A percentile compares a stretch with the other conserved stretches of the same genome.
Conservation (phyloP, 2,797 vertebrate genomes). For the Diplodus sargus region DNA sequence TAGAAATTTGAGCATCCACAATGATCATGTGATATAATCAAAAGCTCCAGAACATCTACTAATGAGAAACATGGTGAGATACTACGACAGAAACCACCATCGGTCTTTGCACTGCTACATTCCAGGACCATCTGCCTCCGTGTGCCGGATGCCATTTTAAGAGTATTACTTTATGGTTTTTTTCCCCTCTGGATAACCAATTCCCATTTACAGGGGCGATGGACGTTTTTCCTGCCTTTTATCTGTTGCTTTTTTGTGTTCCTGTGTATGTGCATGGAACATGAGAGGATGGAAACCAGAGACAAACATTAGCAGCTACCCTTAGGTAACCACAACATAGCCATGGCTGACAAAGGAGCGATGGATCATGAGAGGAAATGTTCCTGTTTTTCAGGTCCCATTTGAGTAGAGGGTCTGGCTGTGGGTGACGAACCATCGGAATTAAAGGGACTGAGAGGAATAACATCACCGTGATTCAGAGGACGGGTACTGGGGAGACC, state of each 20-base stretch:
- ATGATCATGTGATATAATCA: neutral
- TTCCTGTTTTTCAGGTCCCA: conserved; percentile 62
- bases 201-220: conserved; percentile 40
- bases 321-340: conserved; percentile 77
- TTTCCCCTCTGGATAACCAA: conserved; percentile 52
- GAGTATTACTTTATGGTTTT: conserved; percentile 45
- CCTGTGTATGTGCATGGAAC: conserved; percentile 64
- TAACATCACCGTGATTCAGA: conserved; percentile 28
- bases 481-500: conserved; percentile 16
- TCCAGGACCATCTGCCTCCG: conserved; percentile 31
- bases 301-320: conserved; percentile 64
- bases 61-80: neutral
- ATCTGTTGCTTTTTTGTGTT: conserved; percentile 59
- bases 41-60: neutral
- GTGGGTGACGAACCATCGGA: conserved; percentile 21
- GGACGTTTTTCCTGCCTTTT: conserved; percentile 66
- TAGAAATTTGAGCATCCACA: neutral
- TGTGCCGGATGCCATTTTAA: conserved; percentile 32
- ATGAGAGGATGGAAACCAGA: conserved; percentile 67
- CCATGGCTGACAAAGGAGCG: conserved; percentile 60
- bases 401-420: conserved; percentile 38
- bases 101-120: neutral
- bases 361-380: conserved; percentile 68
- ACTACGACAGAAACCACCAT: conserved; percentile 1
- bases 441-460: conserved; percentile 30